These are phyloP conservation scores for Salvelinus namaycush DNA, from an alignment of 2,113 vertebrate species.

Conservation along the genomic window DNA sequence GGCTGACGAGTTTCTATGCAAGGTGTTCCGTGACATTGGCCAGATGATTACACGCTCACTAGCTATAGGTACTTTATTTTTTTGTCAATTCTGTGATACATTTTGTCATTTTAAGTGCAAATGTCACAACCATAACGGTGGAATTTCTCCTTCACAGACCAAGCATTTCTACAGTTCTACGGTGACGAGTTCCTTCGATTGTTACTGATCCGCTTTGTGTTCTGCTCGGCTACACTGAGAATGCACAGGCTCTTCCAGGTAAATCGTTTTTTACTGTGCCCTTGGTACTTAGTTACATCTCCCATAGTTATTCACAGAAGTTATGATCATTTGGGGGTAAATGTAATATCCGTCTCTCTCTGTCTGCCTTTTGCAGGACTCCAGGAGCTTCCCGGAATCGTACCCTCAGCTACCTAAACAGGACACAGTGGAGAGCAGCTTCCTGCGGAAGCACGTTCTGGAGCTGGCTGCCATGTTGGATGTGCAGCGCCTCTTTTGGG, in stretches of 20 bases:
- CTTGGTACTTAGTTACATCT: background rate
- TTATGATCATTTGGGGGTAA: background rate
- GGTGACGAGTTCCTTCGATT: conserved; percentile 96
- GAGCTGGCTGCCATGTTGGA: conserved; percentile 95
- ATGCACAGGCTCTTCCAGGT: conserved; percentile 98
- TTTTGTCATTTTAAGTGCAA: background rate
- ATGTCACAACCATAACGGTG: background rate
- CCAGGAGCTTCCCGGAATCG: conserved; percentile 93
- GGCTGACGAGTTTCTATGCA: conserved; percentile 89
- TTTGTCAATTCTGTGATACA: background rate
- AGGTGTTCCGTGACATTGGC: conserved; percentile 91
- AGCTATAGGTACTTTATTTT: conserved; percentile 81
- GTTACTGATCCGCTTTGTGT: conserved; percentile 92
- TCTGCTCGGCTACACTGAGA: conserved; percentile 92
- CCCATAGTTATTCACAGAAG: background rate
- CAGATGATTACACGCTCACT: conserved; percentile 92
- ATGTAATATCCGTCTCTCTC: background rate
- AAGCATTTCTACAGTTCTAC: conserved; percentile 97
- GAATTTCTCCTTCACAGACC: conserved; percentile 77
- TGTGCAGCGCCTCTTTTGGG: conserved; percentile 92
- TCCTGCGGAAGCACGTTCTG: conserved; percentile 93
- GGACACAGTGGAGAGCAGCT: conserved; percentile 92
- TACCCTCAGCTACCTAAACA: conserved; percentile 93
- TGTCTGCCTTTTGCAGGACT: conserved; percentile 78
- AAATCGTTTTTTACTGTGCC: conserved; percentile 28